phyloP scores from a whole-genome alignment of 1,140 invertebrate genomes.

The Brachionus manjavacas region DNA sequence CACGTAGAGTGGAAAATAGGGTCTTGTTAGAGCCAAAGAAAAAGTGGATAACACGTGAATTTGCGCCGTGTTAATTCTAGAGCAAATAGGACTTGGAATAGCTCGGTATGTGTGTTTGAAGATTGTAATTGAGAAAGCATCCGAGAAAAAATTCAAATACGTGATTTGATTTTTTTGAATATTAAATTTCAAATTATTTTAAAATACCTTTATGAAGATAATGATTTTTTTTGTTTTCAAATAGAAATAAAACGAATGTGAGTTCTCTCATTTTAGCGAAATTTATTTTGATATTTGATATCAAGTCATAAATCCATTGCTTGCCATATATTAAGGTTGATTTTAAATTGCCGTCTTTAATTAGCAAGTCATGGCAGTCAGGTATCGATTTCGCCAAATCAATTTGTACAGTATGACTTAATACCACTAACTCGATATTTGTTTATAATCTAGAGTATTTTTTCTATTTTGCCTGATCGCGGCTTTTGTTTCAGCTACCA shows the following conservation, averaged over 20 bases:
- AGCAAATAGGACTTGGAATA: neutral
- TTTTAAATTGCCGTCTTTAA: conserved; percentile 34
- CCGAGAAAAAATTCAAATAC: neutral
- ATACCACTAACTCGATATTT: neutral
- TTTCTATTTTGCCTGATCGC: neutral
- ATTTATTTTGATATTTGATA: conserved; percentile 34
- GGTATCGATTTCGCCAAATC: neutral
- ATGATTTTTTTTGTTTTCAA: neutral
- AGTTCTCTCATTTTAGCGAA: neutral
- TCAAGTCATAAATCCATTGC: neutral
- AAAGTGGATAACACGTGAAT: conserved; percentile 23
- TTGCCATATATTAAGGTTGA: neutral
- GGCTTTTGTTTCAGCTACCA: neutral
- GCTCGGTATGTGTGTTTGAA: neutral
- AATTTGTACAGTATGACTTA: conserved; percentile 36
- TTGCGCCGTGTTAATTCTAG: neutral
- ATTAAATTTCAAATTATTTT: conserved; percentile 41
- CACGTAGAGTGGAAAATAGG: conserved; percentile 22
- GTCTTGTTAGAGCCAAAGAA: neutral
- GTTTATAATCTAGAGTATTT: neutral
- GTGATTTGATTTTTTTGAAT: conserved; percentile 31
- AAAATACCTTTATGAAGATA: conserved; percentile 30
- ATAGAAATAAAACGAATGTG: conserved; percentile 15
- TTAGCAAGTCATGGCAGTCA: conserved; percentile 4
- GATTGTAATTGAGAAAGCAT: conserved; percentile 15